Evolutionary conservation across 2,888 invertebrate genomes (phyloP).

Genomic region (Macrophya annulata): DNA sequence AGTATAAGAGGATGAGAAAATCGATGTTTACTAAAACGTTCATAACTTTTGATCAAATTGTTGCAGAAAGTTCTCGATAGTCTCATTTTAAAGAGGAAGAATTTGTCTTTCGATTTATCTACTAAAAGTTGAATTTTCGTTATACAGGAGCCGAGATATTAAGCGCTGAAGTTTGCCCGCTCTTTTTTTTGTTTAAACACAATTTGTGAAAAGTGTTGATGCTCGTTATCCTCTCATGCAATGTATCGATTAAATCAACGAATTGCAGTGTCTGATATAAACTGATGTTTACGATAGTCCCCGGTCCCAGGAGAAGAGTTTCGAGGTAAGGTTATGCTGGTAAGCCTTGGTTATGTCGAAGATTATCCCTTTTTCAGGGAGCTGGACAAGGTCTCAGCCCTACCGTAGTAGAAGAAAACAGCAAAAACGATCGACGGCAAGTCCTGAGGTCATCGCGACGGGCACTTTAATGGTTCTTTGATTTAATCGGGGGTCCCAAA

Average conservation of each 20-base stretch:
- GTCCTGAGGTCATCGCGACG: conserved; percentile 45
- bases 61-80: not conserved
- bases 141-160: not conserved
- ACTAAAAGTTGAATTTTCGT: not conserved
- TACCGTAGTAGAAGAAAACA: conserved; percentile 46
- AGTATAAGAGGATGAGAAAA: not conserved
- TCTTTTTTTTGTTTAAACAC: not conserved
- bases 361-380: conserved; percentile 49
- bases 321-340: conserved; percentile 21
- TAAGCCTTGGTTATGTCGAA: conserved; percentile 52
- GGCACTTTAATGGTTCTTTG: conserved; percentile 54
- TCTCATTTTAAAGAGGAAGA: not conserved
- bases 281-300: conserved; percentile 30
- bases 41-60: not conserved
- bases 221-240: not conserved
- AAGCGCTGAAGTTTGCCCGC: not conserved
- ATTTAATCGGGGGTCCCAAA: conserved; percentile 52
- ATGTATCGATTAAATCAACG: not conserved
- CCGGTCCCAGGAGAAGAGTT: not conserved
- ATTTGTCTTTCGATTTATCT: not conserved
- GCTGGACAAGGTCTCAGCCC: not conserved
- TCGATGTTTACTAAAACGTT: not conserved
- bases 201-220: not conserved
- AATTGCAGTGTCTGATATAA: conserved; percentile 10
- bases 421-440: conserved; percentile 44